A percentile compares a stretch with the other conserved stretches of the same genome.
These are phyloP conservation scores for Galleria mellonella DNA, from an alignment of 1,140 invertebrate genomes.

Conservation along the genomic window DNA sequence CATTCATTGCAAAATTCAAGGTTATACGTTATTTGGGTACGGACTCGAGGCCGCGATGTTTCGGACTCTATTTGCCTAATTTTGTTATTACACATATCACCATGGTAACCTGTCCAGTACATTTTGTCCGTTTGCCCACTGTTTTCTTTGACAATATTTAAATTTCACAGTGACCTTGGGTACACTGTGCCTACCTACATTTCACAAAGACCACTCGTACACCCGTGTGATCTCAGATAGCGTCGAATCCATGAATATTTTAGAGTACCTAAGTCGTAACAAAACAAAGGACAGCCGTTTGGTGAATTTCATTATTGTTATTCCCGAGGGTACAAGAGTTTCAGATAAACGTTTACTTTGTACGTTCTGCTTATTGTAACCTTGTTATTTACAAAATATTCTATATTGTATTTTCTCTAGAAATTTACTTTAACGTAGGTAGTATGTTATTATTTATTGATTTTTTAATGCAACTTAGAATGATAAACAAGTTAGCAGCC, in stretches of 20 bases:
- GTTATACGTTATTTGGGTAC: not conserved
- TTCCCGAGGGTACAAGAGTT: constrained; percentile 7
- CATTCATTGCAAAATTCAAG: not conserved
- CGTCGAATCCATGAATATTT: constrained; percentile 12
- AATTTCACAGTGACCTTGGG: constrained; percentile 34
- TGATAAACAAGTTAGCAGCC: too few relatives aligned
- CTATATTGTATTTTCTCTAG: too few relatives aligned
- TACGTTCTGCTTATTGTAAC: not conserved
- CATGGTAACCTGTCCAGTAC: constrained; percentile 23
- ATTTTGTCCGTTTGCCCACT: constrained; percentile 1
- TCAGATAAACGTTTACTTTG: constrained; percentile 10
- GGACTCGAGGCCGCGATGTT: not conserved
- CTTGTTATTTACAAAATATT: not conserved
- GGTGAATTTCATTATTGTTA: constrained; percentile 11
- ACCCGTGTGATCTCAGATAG: constrained; percentile 9
- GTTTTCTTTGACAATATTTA: constrained; percentile 36
- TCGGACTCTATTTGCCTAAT: constrained; percentile 38
- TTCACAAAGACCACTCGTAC: not conserved
- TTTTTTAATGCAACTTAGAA: too few relatives aligned
- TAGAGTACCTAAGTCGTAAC: not conserved
- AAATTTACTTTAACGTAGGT: too few relatives aligned
- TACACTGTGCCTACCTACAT: too few relatives aligned
- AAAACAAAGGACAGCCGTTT: constrained; percentile 4
- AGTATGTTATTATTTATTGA: too few relatives aligned
- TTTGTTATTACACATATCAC: constrained; percentile 48